Conservation (phyloP, 2,888 invertebrate species). For the Argynnis bischoffii region DNA sequence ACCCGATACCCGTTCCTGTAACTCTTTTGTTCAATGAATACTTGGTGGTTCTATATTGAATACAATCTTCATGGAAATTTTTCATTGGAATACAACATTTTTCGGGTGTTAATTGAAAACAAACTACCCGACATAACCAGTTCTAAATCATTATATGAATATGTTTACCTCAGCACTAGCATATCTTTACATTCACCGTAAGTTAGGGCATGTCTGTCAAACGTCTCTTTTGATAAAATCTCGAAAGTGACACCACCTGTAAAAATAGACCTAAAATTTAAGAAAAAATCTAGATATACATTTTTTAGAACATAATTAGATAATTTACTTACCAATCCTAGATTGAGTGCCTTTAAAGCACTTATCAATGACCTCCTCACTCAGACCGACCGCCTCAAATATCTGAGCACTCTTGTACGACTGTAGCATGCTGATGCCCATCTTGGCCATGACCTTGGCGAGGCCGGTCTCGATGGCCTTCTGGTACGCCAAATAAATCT, state of each 20-base stretch:
- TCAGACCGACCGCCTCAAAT: constrained; percentile 98
- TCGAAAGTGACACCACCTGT: constrained; percentile 95
- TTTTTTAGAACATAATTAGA: neutral
- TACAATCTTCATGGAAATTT: too few species aligned
- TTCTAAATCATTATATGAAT: neutral
- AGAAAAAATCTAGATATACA: neutral
- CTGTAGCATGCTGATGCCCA: constrained; percentile 99
- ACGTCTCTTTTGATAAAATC: constrained; percentile 92
- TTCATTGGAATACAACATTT: too few species aligned
- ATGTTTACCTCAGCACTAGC: constrained; percentile 84
- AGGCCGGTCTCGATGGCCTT: constrained; percentile 94
- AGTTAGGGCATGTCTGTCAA: constrained; percentile 90
- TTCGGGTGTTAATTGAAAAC: too few species aligned
- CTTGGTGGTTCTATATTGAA: too few species aligned
- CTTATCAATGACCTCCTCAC: constrained; percentile 94
- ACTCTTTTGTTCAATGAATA: too few species aligned
- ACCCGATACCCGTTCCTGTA: too few species aligned
- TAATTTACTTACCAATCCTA: constrained; percentile 77
- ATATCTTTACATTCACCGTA: constrained; percentile 87
- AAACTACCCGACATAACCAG: too few species aligned
- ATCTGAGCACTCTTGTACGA: constrained; percentile 99
- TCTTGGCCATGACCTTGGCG: constrained; percentile 95
- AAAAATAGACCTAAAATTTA: constrained; percentile 17
- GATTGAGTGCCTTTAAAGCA: constrained; percentile 93
- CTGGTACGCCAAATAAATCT: constrained; percentile 93